Conservation (phyloP, 2,888 invertebrate genomes). For the Cephus rjabovi region DNA sequence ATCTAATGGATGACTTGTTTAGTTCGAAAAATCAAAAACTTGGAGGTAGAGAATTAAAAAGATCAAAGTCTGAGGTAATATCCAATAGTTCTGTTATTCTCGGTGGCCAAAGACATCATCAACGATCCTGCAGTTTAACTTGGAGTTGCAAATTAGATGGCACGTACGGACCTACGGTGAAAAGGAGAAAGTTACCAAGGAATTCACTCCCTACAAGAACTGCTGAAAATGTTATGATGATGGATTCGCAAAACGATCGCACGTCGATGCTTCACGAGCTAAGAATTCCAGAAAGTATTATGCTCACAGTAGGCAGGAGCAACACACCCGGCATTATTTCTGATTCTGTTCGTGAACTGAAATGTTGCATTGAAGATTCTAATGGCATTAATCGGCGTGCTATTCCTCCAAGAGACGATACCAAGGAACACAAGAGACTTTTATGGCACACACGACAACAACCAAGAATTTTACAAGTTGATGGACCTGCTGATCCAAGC, state of each 20-base stretch:
- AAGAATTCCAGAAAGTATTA: constrained; percentile 67
- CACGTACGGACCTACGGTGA: constrained; percentile 73
- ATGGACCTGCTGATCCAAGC: constrained; percentile 69
- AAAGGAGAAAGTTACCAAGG: constrained; percentile 75
- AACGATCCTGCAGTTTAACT: constrained; percentile 76
- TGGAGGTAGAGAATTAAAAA: constrained; percentile 71
- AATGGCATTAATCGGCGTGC: constrained; percentile 41
- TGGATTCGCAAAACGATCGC: constrained; percentile 51
- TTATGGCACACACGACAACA: constrained; percentile 65
- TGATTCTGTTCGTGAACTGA: constrained; percentile 54
- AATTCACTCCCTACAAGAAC: constrained; percentile 43
- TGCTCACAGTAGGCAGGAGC: constrained; percentile 61
- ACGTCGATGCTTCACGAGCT: constrained; percentile 60
- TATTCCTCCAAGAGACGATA: constrained; percentile 50
- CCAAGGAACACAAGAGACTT: constrained; percentile 63
- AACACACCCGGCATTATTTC: constrained; percentile 50
- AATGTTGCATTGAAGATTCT: constrained; percentile 52
- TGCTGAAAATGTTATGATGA: constrained; percentile 51
- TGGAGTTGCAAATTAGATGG: constrained; percentile 80
- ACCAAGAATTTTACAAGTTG: constrained; percentile 70
- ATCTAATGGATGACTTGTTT: constrained; percentile 72
- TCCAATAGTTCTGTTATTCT: constrained; percentile 66
- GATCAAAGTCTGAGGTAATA: constrained; percentile 76
- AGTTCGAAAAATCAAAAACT: constrained; percentile 66
- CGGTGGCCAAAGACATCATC: constrained; percentile 69